Evolutionary conservation across 2,113 vertebrate species (phyloP), one percentile per base, ranked within the genome.

Genomic region (Odontesthes bonariensis): DNA sequence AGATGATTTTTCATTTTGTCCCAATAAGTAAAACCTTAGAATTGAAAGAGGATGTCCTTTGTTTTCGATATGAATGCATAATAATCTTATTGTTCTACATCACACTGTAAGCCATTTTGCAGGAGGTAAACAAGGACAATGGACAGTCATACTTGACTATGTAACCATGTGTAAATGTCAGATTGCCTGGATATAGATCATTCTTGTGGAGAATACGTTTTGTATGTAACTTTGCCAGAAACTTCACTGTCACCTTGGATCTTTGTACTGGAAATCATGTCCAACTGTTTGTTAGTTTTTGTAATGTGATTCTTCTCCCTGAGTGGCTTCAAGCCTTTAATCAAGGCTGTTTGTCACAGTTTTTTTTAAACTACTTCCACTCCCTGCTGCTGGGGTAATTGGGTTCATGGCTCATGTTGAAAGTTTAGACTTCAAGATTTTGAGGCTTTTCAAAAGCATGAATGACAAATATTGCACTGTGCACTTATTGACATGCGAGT

Each of bases 321-420:
- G 23, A 42, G 40, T 57, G 20, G 33, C 61, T 52, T 53, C 13
- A 6, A 64, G 79, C 69, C 47, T 75, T 69, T 46, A 71, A 17
- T 66, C 55, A 13, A 73, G 40, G 42, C 69, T 51, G 67, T 31
- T 74, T 78, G 73, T 75, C 53, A 68, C 51, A 64, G 23, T 52
- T 40, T 52, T 19, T 57, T 61, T 68, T 55, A 32, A 51, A 20
- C 42, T n/a, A 58, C 33, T 58, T 81, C 49, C 40, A 14, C 49
- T 71, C 22, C 40, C 52, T 63, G 32, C 19, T 46, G 52, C 60
- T 56, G 58, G 16, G 67, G 40, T 73, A 65, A 73, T 40, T 42
- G 67, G 59, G 46, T 44, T 51, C 54, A 49, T 35, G 65, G 17
- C 69, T 33, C 22, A 31, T 40, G 62, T 74, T 83, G 33, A 73